A percentile compares a stretch with the other conserved stretches of the same genome.
phyloP scores from a whole-genome alignment of 1,140 invertebrate genomes.

The Capitella teleta region DNA sequence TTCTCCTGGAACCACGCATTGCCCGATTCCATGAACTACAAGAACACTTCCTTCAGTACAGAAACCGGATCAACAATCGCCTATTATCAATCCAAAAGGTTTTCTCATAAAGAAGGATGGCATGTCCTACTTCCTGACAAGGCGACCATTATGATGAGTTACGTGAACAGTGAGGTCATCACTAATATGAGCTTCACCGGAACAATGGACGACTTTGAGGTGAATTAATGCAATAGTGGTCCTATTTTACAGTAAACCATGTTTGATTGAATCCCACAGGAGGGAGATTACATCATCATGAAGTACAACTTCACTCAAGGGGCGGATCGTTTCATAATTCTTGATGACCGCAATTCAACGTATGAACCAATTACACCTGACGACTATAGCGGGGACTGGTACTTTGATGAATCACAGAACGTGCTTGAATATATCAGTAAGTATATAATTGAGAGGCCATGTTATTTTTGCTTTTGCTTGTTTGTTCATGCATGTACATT shows the following conservation, averaged over 20 bases:
- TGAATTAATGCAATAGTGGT: background rate
- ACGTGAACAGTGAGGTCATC: background rate
- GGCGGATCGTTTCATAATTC: constrained; percentile 7
- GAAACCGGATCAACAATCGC: background rate
- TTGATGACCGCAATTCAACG: background rate
- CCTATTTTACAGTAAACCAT: background rate
- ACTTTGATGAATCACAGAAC: background rate
- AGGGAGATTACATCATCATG: constrained; percentile 9
- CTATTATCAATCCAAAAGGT: background rate
- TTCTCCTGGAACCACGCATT: constrained; percentile 7
- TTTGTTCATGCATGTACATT: background rate
- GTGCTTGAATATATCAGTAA: background rate
- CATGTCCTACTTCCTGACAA: background rate
- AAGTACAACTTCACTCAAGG: constrained; percentile 6
- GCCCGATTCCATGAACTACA: background rate
- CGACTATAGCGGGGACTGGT: constrained; percentile 11
- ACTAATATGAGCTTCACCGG: constrained; percentile 8
- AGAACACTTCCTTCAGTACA: constrained; percentile 1
- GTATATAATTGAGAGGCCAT: too few relatives aligned
- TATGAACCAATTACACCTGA: background rate
- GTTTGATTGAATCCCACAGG: background rate
- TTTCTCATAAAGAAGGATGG: constrained; percentile 2
- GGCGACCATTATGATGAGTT: background rate
- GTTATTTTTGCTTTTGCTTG: background rate
- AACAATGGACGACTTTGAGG: constrained; percentile 1